Conservation (phyloP, 2,888 invertebrate species). For the Catonia carolina region DNA sequence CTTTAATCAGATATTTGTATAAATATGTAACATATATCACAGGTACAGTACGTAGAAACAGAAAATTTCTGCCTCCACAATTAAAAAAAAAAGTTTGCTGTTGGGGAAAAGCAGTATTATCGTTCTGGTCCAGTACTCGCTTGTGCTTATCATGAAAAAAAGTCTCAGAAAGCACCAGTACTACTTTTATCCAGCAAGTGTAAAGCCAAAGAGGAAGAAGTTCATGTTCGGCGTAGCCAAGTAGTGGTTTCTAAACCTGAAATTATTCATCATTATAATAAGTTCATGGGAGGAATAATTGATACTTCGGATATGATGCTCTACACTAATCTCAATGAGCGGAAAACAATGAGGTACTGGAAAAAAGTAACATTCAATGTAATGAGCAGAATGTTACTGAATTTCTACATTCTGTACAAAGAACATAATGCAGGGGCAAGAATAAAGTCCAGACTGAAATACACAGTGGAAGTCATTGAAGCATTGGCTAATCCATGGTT, state of each 20-base stretch:
- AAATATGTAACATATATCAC: constrained; percentile 3
- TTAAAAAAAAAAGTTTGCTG: constrained; percentile 13
- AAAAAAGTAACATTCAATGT: constrained; percentile 16
- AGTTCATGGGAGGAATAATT: constrained; percentile 17
- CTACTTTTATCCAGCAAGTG: constrained; percentile 11
- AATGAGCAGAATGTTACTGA: constrained; percentile 15
- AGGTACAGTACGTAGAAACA: constrained; percentile 11
- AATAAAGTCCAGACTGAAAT: too few relatives aligned
- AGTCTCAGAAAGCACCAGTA: constrained; percentile 2
- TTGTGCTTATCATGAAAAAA: constrained; percentile 14
- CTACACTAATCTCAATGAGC: constrained; percentile 13
- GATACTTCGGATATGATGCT: constrained; percentile 19
- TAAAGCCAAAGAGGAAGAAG: constrained; percentile 5
- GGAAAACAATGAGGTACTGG: constrained; percentile 11
- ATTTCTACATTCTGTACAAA: too few relatives aligned
- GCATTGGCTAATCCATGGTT: constrained; percentile 4
- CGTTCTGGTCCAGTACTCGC: constrained; percentile 16
- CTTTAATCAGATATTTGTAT: constrained; percentile 7
- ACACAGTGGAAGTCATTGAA: too few relatives aligned
- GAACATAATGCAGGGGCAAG: too few relatives aligned
- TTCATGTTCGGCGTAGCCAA: too few relatives aligned
- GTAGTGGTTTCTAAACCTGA: constrained; percentile 15
- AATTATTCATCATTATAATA: constrained; percentile 16
- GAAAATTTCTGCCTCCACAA: constrained; percentile 12
- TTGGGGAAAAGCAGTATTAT: constrained; percentile 17